phyloP scores from a whole-genome alignment of 2,888 invertebrate genomes.

The Formica aserva region DNA sequence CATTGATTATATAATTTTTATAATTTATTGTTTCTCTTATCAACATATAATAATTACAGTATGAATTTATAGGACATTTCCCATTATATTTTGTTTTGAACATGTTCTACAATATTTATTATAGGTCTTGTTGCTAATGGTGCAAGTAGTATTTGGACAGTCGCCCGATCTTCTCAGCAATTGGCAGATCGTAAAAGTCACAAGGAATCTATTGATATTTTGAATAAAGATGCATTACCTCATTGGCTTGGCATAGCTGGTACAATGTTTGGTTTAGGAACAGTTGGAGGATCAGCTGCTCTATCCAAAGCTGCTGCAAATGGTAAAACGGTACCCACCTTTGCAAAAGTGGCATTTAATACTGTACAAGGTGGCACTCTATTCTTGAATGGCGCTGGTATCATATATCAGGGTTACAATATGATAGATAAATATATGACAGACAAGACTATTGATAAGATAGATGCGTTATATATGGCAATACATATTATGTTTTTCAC shows the following conservation, averaged over 20 bases:
- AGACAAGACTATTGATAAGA: slow-evolving; percentile 25
- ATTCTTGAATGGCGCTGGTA: slow-evolving; percentile 69
- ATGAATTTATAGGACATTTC: background rate
- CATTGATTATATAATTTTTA: background rate
- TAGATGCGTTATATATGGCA: slow-evolving; percentile 65
- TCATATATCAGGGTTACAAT: slow-evolving; percentile 66
- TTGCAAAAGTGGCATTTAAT: slow-evolving; percentile 69
- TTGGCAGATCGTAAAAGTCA: slow-evolving; percentile 76
- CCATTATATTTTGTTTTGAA: background rate
- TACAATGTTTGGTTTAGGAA: slow-evolving; percentile 69
- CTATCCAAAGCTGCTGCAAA: slow-evolving; percentile 69
- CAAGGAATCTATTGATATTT: slow-evolving; percentile 74
- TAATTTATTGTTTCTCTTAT: background rate
- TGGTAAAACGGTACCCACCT: slow-evolving; percentile 67
- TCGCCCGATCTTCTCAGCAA: slow-evolving; percentile 67
- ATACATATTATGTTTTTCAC: slow-evolving; percentile 77
- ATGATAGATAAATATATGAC: slow-evolving; percentile 65
- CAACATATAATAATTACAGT: background rate
- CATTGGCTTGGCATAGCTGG: slow-evolving; percentile 78
- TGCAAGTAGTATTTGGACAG: slow-evolving; percentile 67
- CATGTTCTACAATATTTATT: background rate
- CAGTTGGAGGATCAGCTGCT: slow-evolving; percentile 68
- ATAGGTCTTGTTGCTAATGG: background rate
- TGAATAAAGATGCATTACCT: slow-evolving; percentile 67
- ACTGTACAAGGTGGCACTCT: slow-evolving; percentile 68